A percentile compares a stretch with the other conserved stretches of the same genome.
phyloP scores from a whole-genome alignment of 2,113 vertebrate genomes.

The Sylvilagus bachmani region DNA sequence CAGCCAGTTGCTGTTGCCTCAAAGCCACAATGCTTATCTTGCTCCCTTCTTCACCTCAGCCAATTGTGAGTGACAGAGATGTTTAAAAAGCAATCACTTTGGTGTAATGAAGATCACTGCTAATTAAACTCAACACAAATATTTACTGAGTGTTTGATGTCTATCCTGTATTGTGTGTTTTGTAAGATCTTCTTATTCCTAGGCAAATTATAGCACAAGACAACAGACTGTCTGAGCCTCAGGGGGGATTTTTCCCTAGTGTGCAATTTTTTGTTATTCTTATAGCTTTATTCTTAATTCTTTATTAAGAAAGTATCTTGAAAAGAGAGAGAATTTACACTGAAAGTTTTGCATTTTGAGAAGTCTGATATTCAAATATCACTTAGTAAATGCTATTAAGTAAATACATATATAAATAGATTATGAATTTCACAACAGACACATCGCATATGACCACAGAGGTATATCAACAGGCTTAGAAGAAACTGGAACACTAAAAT shows the following conservation, averaged over 20 bases:
- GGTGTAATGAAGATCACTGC: constrained; percentile 55
- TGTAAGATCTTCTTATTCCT: constrained; percentile 61
- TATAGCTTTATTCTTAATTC: constrained; percentile 13
- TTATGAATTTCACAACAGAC: neutral
- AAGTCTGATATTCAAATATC: constrained; percentile 37
- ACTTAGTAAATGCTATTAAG: constrained; percentile 47
- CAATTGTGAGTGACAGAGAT: constrained; percentile 38
- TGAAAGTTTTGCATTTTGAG: neutral
- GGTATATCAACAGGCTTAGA: constrained; percentile 18
- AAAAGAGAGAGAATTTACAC: constrained; percentile 53
- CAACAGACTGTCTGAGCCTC: constrained; percentile 66
- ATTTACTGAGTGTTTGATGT: constrained; percentile 64
- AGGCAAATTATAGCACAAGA: constrained; percentile 68
- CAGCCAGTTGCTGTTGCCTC: neutral
- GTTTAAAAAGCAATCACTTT: constrained; percentile 67
- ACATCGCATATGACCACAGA: neutral
- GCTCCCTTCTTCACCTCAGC: neutral
- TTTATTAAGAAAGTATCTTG: constrained; percentile 50
- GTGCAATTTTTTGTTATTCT: constrained; percentile 64
- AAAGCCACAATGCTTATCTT: neutral
- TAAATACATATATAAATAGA: neutral
- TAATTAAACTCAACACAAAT: constrained; percentile 70
- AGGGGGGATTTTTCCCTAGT: constrained; percentile 51
- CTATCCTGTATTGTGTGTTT: constrained; percentile 55
- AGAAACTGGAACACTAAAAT: neutral